Conservation (phyloP, 1,140 invertebrate genomes). For the Bicyclus anynana region DNA sequence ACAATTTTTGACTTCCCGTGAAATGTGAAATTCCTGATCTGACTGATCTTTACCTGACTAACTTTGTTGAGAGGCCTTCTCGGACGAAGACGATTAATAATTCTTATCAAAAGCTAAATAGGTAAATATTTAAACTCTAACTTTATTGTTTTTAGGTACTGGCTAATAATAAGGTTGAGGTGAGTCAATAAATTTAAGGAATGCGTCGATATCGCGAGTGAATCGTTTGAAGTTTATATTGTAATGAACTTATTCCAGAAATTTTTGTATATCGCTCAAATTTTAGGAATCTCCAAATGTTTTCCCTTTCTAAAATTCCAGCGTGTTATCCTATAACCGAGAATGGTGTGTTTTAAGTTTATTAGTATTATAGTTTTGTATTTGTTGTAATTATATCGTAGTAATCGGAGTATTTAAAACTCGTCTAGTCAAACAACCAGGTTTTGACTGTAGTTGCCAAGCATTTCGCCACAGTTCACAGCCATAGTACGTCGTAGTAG, state of each 20-base stretch:
- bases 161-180: conserved; percentile 28
- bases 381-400: conserved; percentile 20
- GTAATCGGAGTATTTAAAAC: conserved; percentile 23
- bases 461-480: conserved; percentile 20
- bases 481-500: conserved; percentile 25
- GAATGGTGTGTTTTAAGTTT: conserved; percentile 15
- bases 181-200: conserved; percentile 33
- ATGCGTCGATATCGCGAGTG: conserved; percentile 11
- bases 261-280: conserved; percentile 37
- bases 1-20: no score
- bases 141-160: conserved; percentile 26
- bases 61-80: no score
- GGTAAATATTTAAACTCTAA: no score
- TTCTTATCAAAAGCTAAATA: no score
- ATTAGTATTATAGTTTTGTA: conserved; percentile 23
- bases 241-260: conserved; percentile 29
- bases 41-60: no score
- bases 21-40: no score
- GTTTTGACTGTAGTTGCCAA: conserved; percentile 32
- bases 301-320: conserved; percentile 22
- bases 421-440: conserved; percentile 39
- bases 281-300: conserved; percentile 31
- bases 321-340: conserved; percentile 8
- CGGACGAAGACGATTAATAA: no score
- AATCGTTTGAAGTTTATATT: conserved; percentile 16